A percentile compares a stretch with the other conserved stretches of the same genome.
Evolutionary conservation across 2,113 vertebrate genomes (phyloP).

Genomic region (Cyanocitta stelleri): DNA sequence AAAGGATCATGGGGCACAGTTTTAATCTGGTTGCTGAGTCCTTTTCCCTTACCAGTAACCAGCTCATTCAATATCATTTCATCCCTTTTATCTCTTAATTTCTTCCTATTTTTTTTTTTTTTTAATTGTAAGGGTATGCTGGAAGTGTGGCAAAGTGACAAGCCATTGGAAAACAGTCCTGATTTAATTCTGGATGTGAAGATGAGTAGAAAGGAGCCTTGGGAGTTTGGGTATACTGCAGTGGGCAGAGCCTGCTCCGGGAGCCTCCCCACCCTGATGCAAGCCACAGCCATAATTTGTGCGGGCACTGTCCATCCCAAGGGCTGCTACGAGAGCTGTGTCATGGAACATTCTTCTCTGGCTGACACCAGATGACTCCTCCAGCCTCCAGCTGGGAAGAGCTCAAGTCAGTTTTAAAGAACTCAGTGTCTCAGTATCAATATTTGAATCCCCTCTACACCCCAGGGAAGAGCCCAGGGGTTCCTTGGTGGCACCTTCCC

Average conservation of each 20-base stretch:
- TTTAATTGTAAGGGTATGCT: background rate
- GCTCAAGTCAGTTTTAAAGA: background rate
- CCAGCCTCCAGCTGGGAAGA: background rate
- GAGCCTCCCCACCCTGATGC: background rate
- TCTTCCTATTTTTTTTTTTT: background rate
- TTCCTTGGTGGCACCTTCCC: background rate
- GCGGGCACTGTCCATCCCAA: background rate
- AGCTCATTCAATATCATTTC: background rate
- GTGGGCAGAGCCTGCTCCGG: background rate
- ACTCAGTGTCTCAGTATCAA: background rate
- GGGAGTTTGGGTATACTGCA: background rate
- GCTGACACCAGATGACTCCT: constrained; percentile 5
- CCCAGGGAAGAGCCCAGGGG: background rate
- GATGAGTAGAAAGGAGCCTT: background rate
- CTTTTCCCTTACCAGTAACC: background rate
- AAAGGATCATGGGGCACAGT: background rate
- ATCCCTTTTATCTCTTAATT: background rate
- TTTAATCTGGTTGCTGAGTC: background rate
- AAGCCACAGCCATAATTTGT: background rate
- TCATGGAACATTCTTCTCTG: constrained; percentile 23
- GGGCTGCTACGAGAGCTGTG: background rate
- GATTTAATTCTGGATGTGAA: background rate
- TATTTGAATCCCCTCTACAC: background rate
- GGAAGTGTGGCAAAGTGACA: background rate
- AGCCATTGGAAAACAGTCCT: background rate